Evolutionary conservation across 2,113 vertebrate genomes (phyloP).

Genomic region (Murina feae): DNA sequence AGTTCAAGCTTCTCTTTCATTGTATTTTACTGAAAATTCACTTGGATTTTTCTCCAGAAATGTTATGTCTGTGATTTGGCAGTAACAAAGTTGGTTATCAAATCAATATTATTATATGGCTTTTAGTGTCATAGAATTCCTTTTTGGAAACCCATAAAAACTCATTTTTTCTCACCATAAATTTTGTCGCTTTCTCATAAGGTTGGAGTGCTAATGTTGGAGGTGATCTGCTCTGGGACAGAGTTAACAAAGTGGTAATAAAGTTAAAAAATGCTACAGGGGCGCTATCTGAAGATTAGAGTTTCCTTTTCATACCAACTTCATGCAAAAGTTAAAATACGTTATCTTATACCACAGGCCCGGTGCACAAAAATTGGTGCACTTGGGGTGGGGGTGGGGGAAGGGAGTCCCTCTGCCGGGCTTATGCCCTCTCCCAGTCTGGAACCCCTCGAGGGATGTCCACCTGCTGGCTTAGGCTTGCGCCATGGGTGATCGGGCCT

Average conservation of each 20-base stretch:
- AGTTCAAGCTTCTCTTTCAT: background rate
- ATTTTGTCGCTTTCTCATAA: conserved; percentile 61
- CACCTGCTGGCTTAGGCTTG: too few species aligned
- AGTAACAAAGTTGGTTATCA: conserved; percentile 50
- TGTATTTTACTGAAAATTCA: conserved; percentile 1
- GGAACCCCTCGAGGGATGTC: too few species aligned
- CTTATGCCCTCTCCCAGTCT: too few species aligned
- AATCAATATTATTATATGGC: conserved; percentile 54
- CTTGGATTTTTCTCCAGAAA: conserved; percentile 44
- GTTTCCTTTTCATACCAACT: conserved; percentile 36
- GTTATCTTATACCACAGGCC: too few species aligned
- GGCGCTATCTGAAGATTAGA: background rate
- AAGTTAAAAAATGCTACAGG: background rate
- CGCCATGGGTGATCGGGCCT: too few species aligned
- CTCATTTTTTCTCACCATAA: conserved; percentile 65
- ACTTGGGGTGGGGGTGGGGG: too few species aligned
- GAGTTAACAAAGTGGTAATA: conserved; percentile 47
- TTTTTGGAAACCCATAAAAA: conserved; percentile 40
- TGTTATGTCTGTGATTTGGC: conserved; percentile 42
- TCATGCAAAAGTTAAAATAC: background rate
- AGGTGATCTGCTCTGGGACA: conserved; percentile 55
- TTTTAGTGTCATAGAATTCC: conserved; percentile 56
- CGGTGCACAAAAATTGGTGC: too few species aligned
- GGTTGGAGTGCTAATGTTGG: conserved; percentile 57
- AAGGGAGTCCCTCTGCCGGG: too few species aligned